Evolutionary conservation across 2,113 vertebrate species (phyloP).

Genomic region (Sminthopsis crassicaudata): DNA sequence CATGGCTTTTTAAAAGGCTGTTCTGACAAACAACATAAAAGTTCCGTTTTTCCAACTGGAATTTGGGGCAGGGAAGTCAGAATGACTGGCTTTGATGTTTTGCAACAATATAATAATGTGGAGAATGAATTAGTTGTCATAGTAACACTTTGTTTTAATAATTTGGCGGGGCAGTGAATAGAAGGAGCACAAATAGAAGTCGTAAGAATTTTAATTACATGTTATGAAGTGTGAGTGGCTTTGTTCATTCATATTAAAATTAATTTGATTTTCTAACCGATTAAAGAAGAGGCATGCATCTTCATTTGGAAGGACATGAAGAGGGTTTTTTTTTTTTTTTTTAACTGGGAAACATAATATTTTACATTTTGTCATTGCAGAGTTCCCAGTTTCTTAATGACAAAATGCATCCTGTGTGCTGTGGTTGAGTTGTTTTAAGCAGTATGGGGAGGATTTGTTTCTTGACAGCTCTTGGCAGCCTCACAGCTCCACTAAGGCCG

Average conservation of each 20-base stretch:
- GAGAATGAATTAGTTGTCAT: constrained; percentile 80
- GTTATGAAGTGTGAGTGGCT: constrained; percentile 51
- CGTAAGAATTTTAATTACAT: constrained; percentile 78
- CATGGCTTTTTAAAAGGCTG: constrained; percentile 72
- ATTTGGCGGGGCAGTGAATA: constrained; percentile 73
- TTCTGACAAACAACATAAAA: constrained; percentile 52
- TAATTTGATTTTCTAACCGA: constrained; percentile 74
- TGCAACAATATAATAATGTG: constrained; percentile 79
- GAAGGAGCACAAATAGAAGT: constrained; percentile 66
- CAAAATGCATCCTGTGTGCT: constrained; percentile 58
- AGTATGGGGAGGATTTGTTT: constrained; percentile 72
- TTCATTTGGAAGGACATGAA: neutral
- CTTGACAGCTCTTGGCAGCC: constrained; percentile 76
- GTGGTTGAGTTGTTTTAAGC: constrained; percentile 56
- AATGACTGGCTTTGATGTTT: constrained; percentile 68
- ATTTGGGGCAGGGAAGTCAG: constrained; percentile 77
- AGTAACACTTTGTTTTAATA: constrained; percentile 83
- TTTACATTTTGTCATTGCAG: constrained; percentile 70
- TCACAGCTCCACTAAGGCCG: constrained; percentile 68
- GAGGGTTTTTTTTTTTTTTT: neutral
- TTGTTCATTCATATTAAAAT: constrained; percentile 77
- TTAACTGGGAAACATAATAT: neutral
- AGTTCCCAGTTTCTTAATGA: constrained; percentile 70
- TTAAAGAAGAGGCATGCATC: constrained; percentile 38
- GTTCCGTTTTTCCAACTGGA: constrained; percentile 75